A percentile compares a stretch with the other conserved stretches of the same genome.
Conservation (phyloP, 2,888 invertebrate genomes). For the Dolichomitus sp. region DNA sequence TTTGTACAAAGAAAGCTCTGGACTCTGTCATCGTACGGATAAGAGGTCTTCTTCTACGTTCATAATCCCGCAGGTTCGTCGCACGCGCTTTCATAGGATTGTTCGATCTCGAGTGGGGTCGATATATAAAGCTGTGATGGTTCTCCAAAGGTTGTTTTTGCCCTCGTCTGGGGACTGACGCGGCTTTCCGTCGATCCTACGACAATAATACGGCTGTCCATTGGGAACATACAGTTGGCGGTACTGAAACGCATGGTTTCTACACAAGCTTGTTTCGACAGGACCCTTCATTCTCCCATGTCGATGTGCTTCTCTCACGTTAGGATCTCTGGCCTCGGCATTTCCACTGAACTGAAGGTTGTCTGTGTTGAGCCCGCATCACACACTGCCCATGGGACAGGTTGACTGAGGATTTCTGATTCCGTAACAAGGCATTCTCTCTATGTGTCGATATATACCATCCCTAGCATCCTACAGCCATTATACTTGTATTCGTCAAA, state of each 20-base stretch:
- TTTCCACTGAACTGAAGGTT: constrained; percentile 33
- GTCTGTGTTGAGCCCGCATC: not conserved
- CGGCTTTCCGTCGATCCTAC: constrained; percentile 34
- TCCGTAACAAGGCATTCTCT: constrained; percentile 35
- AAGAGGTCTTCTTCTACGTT: constrained; percentile 26
- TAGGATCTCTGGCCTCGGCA: constrained; percentile 26
- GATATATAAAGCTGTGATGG: constrained; percentile 4
- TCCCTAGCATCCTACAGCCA: not conserved
- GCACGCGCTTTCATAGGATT: constrained; percentile 38
- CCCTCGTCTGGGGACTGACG: not conserved
- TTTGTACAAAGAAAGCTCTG: constrained; percentile 45
- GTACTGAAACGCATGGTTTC: constrained; percentile 1
- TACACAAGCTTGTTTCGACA: constrained; percentile 8
- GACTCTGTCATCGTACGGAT: constrained; percentile 12
- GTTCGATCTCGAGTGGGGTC: constrained; percentile 50
- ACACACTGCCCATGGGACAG: constrained; percentile 18
- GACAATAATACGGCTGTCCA: constrained; percentile 50
- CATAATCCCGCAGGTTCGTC: constrained; percentile 7
- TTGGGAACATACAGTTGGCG: constrained; percentile 28
- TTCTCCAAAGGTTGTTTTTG: constrained; percentile 40
- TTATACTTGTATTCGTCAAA: constrained; percentile 27
- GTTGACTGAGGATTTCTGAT: constrained; percentile 32
- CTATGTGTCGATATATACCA: constrained; percentile 4
- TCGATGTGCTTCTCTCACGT: not conserved
- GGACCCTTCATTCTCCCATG: not conserved